Evolutionary conservation across 2,888 invertebrate genomes (phyloP), one percentile per base, ranked within the genome.

Genomic region (Pyrrhia umbra): DNA sequence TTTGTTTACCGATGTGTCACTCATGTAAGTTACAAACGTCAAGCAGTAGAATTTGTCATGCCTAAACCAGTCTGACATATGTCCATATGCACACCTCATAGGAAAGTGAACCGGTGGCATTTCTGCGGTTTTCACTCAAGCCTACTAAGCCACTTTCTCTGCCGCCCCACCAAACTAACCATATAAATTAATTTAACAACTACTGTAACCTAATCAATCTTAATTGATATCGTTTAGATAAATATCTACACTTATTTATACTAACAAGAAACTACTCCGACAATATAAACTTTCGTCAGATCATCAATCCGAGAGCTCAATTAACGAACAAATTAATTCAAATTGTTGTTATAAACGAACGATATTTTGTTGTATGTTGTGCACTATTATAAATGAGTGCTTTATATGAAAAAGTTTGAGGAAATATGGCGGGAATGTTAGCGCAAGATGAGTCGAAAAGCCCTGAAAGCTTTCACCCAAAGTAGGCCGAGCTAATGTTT

Each of bases 401-500:
- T 59, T 65, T 50, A 46, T 43, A 62, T 60, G 40, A 68, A 77
- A 77, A 78, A 70, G 27, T 68, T 68, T 60, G 18, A 39, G 64
- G 64, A 73, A 75, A 79, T 71, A 67, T 62, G 73, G 75, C 71
- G 76, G 63, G 62, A 75, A 68, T 79, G 83, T 86, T 86, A 86
- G 84, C 85, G 77, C 83, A 85, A 88, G 88, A 90, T 85, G 88
- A 90, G 88, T 85, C 85, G 85, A 87, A 89, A 88, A 87, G 82
- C 87, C 82, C 89, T 88, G 84, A 93, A 92, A 94, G 93, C 93
- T 92, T 92, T 92, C 86, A 80, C 66, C 80, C 82, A 84, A 90
- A 91, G 91, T 90, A 89, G 89, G 86, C 87, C 85, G 85, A 80
- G 90, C 88, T 93, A 94, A 94, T 94, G 93, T 92, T 91, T 88